Evolutionary conservation across 2,888 invertebrate genomes (phyloP), one percentile per base, ranked within the genome.

Genomic region (Drosophila greeni): DNA sequence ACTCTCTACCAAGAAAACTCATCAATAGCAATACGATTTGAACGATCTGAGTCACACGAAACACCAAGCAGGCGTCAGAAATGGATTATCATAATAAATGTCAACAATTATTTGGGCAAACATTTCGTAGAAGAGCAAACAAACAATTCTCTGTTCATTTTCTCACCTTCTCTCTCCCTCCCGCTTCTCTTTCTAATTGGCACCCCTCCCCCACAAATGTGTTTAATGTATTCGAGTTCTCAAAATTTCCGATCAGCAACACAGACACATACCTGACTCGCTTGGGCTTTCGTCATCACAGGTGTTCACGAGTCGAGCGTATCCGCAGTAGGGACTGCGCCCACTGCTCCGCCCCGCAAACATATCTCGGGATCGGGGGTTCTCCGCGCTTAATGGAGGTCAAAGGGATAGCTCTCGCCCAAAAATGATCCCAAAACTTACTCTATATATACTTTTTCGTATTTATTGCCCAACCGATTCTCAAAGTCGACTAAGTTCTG

Each of bases 251-350:
- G 58, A 33, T 33, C 43, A 26, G 36, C 57, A 6, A 20, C 47
- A 24, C 16, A 42, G 31, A 62, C 66, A 62, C 66, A 65, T 66
- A 64, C 64, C 64, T 64, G 64, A 33, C 36, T 49, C 57, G 37
- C 20, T 33, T 14, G 20, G 12, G 55, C 66, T 71, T 45, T 36
- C 55, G 51, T 66, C 51, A 48, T 68, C 66, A 3, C 73, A 68
- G 56, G 42, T 75, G 34, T 55, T 65, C 36, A 60, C 39, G 8
- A 76, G 75, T 42, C 68, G 76, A 16, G 59, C 66, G 60, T 75
- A 80, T n/a, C 55, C 73, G 43, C 54, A 64, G 12, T 61, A 45
- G 2, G 47, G 64, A 55, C 52, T 61, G 23, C 66, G 61, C 33
- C 67, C 48, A 42, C 73, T 70, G 18, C 14, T 42, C 24, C 56